Percentiles rank a stretch among this genome's conserved stretches.
These are phyloP conservation scores for Pogonus chalceus DNA, from an alignment of 1,140 invertebrate species.

Conservation along the genomic window DNA sequence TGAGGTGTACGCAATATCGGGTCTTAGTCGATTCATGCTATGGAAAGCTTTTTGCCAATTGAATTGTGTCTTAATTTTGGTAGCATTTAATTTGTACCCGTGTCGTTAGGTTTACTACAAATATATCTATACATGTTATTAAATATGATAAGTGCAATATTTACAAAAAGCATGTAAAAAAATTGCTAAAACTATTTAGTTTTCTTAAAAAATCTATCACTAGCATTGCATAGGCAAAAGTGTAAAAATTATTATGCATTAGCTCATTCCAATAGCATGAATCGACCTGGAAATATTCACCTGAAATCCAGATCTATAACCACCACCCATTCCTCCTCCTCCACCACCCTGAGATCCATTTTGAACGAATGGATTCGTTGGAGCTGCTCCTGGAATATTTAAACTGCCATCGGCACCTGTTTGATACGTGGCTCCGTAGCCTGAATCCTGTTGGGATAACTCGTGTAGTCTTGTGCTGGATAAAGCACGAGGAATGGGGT, in stretches of 20 bases:
- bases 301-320: conserved; percentile 29
- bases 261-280: neutral
- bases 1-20: too few relatives aligned
- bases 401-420: conserved; percentile 50
- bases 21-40: too few relatives aligned
- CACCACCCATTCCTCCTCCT: conserved; percentile 21
- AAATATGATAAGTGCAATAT: neutral
- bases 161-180: neutral
- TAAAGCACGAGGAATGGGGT: conserved; percentile 78
- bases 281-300: conserved; percentile 17
- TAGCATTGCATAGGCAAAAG: too few relatives aligned
- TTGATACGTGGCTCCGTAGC: conserved; percentile 65
- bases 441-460: conserved; percentile 49
- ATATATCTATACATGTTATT: neutral
- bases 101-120: conserved; percentile 3
- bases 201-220: too few relatives aligned
- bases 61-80: too few relatives aligned
- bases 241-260: too few relatives aligned
- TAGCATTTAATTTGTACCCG: too few relatives aligned
- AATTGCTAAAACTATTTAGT: conserved; percentile 16
- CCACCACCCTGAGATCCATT: conserved; percentile 12
- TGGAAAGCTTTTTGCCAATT: too few relatives aligned
- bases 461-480: conserved; percentile 74
- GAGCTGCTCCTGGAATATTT: conserved; percentile 47
- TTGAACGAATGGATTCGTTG: conserved; percentile 38